phyloP scores from a whole-genome alignment of 2,888 invertebrate genomes.

The Oscheius sp. region DNA sequence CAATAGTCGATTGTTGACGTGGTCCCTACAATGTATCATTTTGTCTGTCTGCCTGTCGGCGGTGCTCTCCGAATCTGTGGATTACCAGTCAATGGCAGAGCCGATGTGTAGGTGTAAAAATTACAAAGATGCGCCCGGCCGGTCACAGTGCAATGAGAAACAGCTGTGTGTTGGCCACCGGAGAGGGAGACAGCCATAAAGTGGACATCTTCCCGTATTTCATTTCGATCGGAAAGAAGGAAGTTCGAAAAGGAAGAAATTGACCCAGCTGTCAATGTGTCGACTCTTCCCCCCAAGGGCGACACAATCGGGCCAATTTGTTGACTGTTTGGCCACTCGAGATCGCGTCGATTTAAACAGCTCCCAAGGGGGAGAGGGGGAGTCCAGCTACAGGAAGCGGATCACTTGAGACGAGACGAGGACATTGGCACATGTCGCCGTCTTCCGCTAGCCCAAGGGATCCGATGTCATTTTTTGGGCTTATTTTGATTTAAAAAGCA shows the following conservation, averaged over 20 bases:
- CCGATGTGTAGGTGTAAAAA: constrained; percentile 13
- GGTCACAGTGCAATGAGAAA: constrained; percentile 23
- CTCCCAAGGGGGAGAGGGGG: constrained; percentile 1
- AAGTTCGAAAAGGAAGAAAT: background rate
- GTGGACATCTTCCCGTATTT: background rate
- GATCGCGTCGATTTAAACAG: constrained; percentile 25
- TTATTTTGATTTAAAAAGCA: too few species aligned
- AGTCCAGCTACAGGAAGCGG: constrained; percentile 9
- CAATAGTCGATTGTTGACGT: too few species aligned
- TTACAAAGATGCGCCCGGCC: background rate
- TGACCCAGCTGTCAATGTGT: constrained; percentile 7
- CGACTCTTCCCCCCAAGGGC: background rate
- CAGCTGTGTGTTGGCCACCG: constrained; percentile 20
- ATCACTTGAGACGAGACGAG: constrained; percentile 6
- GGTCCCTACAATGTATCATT: too few species aligned
- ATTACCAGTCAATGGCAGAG: background rate
- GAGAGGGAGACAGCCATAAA: background rate
- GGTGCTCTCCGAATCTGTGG: too few species aligned
- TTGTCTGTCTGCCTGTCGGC: background rate
- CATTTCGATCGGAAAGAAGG: background rate
- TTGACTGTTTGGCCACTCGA: constrained; percentile 23
- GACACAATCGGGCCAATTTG: constrained; percentile 14
- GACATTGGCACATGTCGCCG: too few species aligned
- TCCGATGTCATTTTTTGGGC: too few species aligned
- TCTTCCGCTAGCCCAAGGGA: too few species aligned